Conservation (phyloP, 2,888 invertebrate genomes). For the Melanostoma mellinum region DNA sequence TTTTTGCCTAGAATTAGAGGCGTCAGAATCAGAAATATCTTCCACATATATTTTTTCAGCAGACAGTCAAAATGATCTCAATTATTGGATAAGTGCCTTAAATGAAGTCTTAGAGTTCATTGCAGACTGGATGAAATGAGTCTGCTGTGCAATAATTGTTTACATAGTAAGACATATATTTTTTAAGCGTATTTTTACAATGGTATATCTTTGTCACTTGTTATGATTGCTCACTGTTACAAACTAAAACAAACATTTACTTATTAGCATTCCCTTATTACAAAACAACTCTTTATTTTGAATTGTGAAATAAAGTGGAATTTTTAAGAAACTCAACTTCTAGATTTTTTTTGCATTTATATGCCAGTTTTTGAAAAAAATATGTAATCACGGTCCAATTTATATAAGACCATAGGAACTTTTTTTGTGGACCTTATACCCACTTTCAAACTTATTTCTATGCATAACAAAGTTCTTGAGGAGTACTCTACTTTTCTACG, state of each 20-base stretch:
- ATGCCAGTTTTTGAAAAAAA: too few relatives aligned
- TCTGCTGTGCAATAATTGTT: conserved; percentile 54
- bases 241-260: conserved; percentile 57
- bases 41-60: conserved; percentile 80
- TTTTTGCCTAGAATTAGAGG: conserved; percentile 79
- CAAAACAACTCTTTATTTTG: neutral
- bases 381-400: too few relatives aligned
- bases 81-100: conserved; percentile 82
- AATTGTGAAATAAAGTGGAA: neutral
- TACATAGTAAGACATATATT: conserved; percentile 35
- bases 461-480: too few relatives aligned
- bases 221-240: conserved; percentile 58
- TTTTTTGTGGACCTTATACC: too few relatives aligned
- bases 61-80: conserved; percentile 82
- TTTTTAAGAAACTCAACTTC: neutral
- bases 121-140: conserved; percentile 81
- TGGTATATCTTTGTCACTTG: conserved; percentile 57
- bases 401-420: too few relatives aligned
- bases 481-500: too few relatives aligned
- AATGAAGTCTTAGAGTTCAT: conserved; percentile 82
- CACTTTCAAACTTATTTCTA: too few relatives aligned
- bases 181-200: conserved; percentile 51
- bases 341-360: too few relatives aligned
- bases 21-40: conserved; percentile 57
- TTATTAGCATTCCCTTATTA: conserved; percentile 41